Percentiles rank a stretch among this genome's conserved stretches.
phyloP scores from a whole-genome alignment of 1,140 invertebrate species.

The Cydia amplana region DNA sequence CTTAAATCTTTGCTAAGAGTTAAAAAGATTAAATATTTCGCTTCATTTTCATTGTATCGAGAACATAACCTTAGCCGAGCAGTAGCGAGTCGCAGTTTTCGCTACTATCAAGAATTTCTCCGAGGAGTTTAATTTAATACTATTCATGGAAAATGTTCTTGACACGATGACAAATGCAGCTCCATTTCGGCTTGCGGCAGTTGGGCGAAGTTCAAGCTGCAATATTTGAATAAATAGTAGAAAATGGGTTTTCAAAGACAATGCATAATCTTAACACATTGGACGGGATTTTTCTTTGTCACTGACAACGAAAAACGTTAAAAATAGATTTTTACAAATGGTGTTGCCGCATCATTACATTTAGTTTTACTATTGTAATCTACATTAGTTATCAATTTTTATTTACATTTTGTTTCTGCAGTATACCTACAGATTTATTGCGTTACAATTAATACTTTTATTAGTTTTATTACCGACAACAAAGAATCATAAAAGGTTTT shows the following conservation, averaged over 20 bases:
- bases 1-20: neutral
- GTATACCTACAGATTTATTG: no score
- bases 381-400: no score
- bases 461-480: neutral
- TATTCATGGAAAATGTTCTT: constrained; percentile 7
- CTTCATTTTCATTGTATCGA: neutral
- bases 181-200: neutral
- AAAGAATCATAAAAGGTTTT: neutral
- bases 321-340: no score
- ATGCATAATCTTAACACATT: neutral
- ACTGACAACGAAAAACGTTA: no score
- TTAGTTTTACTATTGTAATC: no score
- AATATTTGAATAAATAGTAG: neutral
- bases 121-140: constrained; percentile 11
- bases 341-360: no score
- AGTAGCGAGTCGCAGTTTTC: constrained; percentile 3
- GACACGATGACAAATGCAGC: constrained; percentile 10
- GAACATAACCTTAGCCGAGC: neutral
- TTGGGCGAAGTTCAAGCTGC: neutral
- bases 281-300: neutral
- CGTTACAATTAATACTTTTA: no score
- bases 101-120: neutral
- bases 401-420: no score
- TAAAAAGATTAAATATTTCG: neutral
- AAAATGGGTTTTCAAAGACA: neutral